Evolutionary conservation across 1,140 invertebrate species (phyloP), one percentile per base, ranked within the genome.

Genomic region (Mesaphorura yosii): DNA sequence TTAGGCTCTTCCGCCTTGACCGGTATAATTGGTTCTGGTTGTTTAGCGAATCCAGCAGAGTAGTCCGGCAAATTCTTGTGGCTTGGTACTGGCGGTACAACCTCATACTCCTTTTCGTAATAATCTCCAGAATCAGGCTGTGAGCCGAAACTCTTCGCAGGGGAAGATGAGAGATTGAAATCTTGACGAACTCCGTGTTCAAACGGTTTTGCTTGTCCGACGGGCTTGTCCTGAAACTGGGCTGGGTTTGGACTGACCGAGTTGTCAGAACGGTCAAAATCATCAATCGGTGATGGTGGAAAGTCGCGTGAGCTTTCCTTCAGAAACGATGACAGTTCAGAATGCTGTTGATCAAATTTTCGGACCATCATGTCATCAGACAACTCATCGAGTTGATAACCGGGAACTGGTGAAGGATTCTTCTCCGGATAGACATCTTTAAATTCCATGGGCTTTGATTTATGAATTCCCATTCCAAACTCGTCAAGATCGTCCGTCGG

Each of bases 321-420:
- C 1, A 57, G 26, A 55, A 57, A 60, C 27, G 40, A 42, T 40
- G 59, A 50, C 25, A 60, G 39, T 27, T 60, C 55, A 12, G 51
- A 49, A 22, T 53, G 51, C 20, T 60, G 57, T 29, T 53, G 26
- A 29, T 60, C 51, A 37, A 60, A 60, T 22, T 56, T 50, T 23
- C 46, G 44, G 29, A 60, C 45, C 14, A 57, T 27, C 37, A 56
- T 54, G 20, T 60, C 58, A 23, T 56, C 58, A n/a, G n/a, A n/a
- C 45, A 49, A 53, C 0, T 53, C 41, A 6, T 38, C 10, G 41
- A 12, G 17, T 44, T 27, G 40, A 47, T 46, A 34, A 41, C 14
- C 4, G 14, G 48, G 48, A 41, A 25, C 23, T 17, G 48, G 4
- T 12, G 48, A 22, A 4, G 34, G 34, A 20, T n/a, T 15, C 6